These are phyloP conservation scores for Drosophila ohnishii DNA, from an alignment of 1,140 invertebrate genomes.

Conservation along the genomic window DNA sequence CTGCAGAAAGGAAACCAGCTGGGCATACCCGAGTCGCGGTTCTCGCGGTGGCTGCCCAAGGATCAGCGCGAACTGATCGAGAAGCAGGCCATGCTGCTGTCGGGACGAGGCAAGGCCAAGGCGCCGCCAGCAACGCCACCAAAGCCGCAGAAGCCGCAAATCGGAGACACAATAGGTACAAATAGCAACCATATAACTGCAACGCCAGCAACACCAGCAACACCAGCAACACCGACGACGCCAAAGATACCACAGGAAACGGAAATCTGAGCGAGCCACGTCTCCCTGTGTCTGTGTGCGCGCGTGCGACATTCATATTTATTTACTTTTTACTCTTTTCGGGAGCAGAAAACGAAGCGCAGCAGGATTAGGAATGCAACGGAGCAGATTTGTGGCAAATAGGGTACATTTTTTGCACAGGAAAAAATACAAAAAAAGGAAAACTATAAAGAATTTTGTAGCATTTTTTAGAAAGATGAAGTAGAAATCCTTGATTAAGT, in stretches of 20 bases:
- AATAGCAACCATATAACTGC: conserved; percentile 3
- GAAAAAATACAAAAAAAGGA: too few relatives aligned
- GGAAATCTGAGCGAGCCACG: conserved; percentile 63
- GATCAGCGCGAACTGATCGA: conserved; percentile 77
- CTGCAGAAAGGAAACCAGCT: conserved; percentile 74
- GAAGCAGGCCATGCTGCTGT: conserved; percentile 73
- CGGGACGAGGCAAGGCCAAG: conserved; percentile 47
- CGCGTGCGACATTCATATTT: conserved; percentile 36
- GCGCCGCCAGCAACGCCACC: conserved; percentile 44
- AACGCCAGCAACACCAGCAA: not conserved
- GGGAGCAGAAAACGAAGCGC: conserved; percentile 34
- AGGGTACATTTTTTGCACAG: not conserved
- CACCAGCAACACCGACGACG: conserved; percentile 24
- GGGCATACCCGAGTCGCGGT: conserved; percentile 78
- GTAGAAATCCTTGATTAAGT: not conserved
- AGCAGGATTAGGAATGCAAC: conserved; percentile 13
- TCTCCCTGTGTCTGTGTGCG: conserved; percentile 19
- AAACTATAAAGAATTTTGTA: not conserved
- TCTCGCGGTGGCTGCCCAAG: conserved; percentile 78
- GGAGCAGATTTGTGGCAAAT: conserved; percentile 15
- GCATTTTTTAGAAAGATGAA: not conserved
- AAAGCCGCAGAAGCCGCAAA: conserved; percentile 36
- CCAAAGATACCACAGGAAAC: conserved; percentile 73
- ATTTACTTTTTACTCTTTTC: conserved; percentile 39
- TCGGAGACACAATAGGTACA: conserved; percentile 8